Evolutionary conservation across 2,113 vertebrate species (phyloP), one percentile per base, ranked within the genome.

Genomic region (Gobius niger): DNA sequence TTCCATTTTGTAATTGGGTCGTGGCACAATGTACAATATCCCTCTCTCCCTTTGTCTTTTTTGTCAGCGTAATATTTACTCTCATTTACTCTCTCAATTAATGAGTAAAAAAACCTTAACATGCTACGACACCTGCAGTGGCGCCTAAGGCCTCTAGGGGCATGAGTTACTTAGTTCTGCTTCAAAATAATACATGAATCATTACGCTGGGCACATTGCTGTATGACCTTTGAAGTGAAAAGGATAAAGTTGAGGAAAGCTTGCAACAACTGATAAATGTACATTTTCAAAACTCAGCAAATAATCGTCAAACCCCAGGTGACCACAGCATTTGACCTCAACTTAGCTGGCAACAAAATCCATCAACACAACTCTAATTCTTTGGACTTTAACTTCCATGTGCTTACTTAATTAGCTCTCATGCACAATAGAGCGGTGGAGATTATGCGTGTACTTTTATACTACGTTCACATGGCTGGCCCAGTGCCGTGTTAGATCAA

Each of bases 401-500:
- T 4, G 11, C 63, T 67, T 50, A 57, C 52, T 54, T 54, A 10
- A 54, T 59, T 63, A 70, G 16, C 1, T 47, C 49, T 67, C 63
- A 63, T 59, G 59, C 65, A 63, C 68, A 34, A 34, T 34, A 34
- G 24, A 4, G 24, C 24, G 2, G 5, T 34, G 24, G 24, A 34
- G 24, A 34, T 34, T 34, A 34, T 34, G 24, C 24, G 5, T 4
- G 3, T 34, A 34, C 24, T 34, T 34, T 4, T 34, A 34, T 34
- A 34, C 24, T 34, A 34, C 69, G 7, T 50, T 68, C 67, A 84
- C 77, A 84, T 84, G 82, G 89, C 76, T 89, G 66, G 62, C 54
- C 80, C 51, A 66, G 73, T 57, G 12, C 54, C 14, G 12, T 85
- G 41, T 85, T 85, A 75, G 87, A 93, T 92, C 90, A 86, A 88